Conservation (phyloP, 2,113 vertebrate species). For the Synchiropus splendidus region DNA sequence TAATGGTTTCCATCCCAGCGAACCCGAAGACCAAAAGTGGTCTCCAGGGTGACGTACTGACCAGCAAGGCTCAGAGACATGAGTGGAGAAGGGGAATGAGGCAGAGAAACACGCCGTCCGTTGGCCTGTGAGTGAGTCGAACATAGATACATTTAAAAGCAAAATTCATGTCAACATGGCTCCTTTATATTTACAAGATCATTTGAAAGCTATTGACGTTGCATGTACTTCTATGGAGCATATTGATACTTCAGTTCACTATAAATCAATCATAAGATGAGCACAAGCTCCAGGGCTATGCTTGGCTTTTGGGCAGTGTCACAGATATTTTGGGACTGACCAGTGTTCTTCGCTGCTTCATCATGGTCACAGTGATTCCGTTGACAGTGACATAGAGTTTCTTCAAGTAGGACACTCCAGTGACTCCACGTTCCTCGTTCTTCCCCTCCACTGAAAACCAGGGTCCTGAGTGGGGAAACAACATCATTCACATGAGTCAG, state of each 20-base stretch:
- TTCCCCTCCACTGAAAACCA: conserved; percentile 73
- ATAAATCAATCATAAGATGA: too few relatives aligned
- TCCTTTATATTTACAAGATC: too few relatives aligned
- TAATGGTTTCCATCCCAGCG: conserved; percentile 77
- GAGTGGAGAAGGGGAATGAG: conserved; percentile 51
- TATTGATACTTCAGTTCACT: too few relatives aligned
- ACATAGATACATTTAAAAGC: too few relatives aligned
- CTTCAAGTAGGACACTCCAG: conserved; percentile 62
- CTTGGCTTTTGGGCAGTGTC: neutral
- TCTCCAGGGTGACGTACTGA: conserved; percentile 68
- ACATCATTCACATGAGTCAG: neutral
- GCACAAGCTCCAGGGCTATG: too few relatives aligned
- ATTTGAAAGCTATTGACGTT: too few relatives aligned
- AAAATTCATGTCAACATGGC: too few relatives aligned
- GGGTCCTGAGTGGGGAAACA: conserved; percentile 42
- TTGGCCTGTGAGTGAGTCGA: conserved; percentile 68
- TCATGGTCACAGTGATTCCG: conserved; percentile 62
- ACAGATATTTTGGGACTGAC: conserved; percentile 43
- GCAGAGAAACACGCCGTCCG: conserved; percentile 60
- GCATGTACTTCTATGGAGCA: too few relatives aligned
- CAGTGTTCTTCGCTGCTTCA: conserved; percentile 60
- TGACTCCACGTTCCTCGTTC: conserved; percentile 63
- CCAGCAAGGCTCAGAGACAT: conserved; percentile 62
- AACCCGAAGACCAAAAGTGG: conserved; percentile 63
- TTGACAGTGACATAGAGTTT: conserved; percentile 64